A percentile compares a stretch with the other conserved stretches of the same genome.
Conservation (phyloP, 30 jellyfish, hydroid and myxozoan genomes). For the Cassiopea andromeda region DNA sequence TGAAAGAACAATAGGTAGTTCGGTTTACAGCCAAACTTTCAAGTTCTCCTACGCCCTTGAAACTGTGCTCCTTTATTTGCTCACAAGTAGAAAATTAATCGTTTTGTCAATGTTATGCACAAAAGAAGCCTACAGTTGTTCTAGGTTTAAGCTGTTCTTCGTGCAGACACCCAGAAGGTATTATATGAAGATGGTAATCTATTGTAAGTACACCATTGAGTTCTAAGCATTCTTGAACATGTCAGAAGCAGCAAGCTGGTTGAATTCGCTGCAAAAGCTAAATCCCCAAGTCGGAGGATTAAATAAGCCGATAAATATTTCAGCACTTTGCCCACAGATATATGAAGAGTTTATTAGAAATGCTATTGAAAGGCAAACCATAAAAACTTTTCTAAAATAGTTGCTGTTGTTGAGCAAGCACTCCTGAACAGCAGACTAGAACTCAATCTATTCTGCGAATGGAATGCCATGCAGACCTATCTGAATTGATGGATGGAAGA, state of each 20-base stretch:
- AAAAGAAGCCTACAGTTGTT: neutral
- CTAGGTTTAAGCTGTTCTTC: neutral
- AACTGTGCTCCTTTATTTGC: too few relatives aligned
- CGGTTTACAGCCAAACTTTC: too few relatives aligned
- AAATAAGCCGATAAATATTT: slow-evolving; percentile 13
- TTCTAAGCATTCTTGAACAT: neutral
- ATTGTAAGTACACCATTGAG: neutral
- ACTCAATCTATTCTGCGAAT: neutral
- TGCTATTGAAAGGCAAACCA: slow-evolving; percentile 1
- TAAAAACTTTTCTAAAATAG: neutral
- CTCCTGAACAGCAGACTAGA: neutral
- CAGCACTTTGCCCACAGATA: slow-evolving; percentile 22
- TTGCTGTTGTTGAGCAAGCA: slow-evolving; percentile 1
- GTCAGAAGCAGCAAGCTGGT: slow-evolving; percentile 8
- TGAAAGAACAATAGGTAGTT: too few relatives aligned
- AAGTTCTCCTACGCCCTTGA: too few relatives aligned
- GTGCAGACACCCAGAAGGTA: neutral
- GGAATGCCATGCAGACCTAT: neutral
- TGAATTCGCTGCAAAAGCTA: slow-evolving; percentile 2
- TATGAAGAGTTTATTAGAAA: slow-evolving; percentile 1
- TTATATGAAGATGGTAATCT: neutral
- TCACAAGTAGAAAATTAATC: too few relatives aligned
- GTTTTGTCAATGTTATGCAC: too few relatives aligned
- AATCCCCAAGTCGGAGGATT: slow-evolving; percentile 27
- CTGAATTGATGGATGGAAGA: too few relatives aligned